Evolutionary conservation across 2,888 invertebrate species (phyloP), one percentile per base, ranked within the genome.

Genomic region (Ophraella communa): DNA sequence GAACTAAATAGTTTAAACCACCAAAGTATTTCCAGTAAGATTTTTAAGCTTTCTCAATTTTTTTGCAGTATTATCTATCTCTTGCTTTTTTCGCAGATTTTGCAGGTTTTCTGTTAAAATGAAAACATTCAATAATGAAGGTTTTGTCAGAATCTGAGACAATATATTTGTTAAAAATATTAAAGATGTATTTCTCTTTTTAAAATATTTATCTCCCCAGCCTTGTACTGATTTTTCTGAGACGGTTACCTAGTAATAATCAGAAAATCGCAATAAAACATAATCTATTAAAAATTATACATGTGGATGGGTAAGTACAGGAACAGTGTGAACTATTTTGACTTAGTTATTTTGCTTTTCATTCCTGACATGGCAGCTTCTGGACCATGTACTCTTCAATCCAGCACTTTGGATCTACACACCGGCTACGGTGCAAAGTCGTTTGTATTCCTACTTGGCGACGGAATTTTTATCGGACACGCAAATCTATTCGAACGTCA

Each of bases 391-490:
- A 65, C 90, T 99, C 72, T 99, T 99, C 89, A 99, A 99, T 87
- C 98, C 99, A 7, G 95, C 96, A 27, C 87, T 99, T 68, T 99
- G 99, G 99, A 98, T 99, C 78, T 95, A 98, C 84, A 96, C 98
- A 10, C 94, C 96, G 55, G 94, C 98, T 30, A 91, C 94, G 71
- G 98, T 98, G 7, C 98, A 98, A 83, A 94, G 95, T 49, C 87
- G 93, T 72, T 88, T 99, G 54, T 99, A 99, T 86, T 95, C 95
- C 78, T 99, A 98, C 85, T 85, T 99, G 84, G 96, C 98, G 45
- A 96, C 96, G n/a, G 98, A 99, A 83, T 99, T 99, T 85, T 87
- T 99, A 65, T 94, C 94, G 66, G 97, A 98, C 83, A 95, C 96
- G 1, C 96, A 97, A 83, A 96, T 98, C 78, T 98, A 98, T 84